A percentile compares a stretch with the other conserved stretches of the same genome.
Conservation (phyloP, 1,140 invertebrate genomes). For the Listronotus bonariensis region DNA sequence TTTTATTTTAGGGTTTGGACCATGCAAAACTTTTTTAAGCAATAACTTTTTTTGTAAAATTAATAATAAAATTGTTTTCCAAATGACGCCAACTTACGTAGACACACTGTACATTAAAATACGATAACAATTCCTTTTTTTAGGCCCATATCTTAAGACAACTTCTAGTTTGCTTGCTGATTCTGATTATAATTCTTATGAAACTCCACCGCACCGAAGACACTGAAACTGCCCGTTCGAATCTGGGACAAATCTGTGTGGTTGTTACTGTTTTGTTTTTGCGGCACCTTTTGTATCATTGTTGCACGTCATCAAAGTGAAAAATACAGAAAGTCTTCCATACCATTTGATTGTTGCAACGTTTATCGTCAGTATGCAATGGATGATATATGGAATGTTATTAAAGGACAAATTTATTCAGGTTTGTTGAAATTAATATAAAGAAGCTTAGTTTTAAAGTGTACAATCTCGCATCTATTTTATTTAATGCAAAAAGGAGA, state of each 20-base stretch:
- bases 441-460: conserved; percentile 7
- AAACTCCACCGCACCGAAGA: conserved; percentile 39
- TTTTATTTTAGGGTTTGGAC: too few species aligned
- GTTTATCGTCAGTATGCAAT: conserved; percentile 74
- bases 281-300: conserved; percentile 77
- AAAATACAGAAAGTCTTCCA: conserved; percentile 76
- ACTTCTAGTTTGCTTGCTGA: conserved; percentile 33
- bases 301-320: conserved; percentile 74
- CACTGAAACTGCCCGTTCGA: conserved; percentile 34
- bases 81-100: too few species aligned
- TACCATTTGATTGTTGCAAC: conserved; percentile 77
- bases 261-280: conserved; percentile 76
- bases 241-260: conserved; percentile 66
- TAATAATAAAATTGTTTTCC: too few species aligned
- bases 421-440: conserved; percentile 58
- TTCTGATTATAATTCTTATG: conserved; percentile 37
- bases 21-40: too few species aligned
- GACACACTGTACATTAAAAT: too few species aligned
- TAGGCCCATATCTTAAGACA: conserved; percentile 40
- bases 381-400: conserved; percentile 75
- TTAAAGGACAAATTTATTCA: conserved; percentile 73
- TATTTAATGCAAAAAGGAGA: conserved; percentile 6
- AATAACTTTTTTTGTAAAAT: too few species aligned
- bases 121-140: conserved; percentile 19
- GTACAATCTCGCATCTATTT: conserved; percentile 1